A percentile compares a stretch with the other conserved stretches of the same genome.
Conservation (phyloP, 1,140 invertebrate species). For the Uloborus diversus region DNA sequence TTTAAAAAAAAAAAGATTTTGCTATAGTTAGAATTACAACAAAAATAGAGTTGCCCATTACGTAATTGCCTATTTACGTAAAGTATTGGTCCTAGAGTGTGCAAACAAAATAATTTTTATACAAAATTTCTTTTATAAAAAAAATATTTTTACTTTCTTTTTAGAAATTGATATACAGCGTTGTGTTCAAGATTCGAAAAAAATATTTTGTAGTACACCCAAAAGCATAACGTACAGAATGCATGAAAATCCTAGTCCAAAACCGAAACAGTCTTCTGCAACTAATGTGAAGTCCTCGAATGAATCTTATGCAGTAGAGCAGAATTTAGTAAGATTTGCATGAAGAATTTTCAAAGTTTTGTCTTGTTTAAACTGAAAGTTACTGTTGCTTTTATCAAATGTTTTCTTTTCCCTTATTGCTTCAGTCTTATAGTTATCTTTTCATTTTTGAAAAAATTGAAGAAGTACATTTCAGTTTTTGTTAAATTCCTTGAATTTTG, state of each 20-base stretch:
- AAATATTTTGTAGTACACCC: constrained; percentile 86
- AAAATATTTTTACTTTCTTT: constrained; percentile 56
- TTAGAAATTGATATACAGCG: constrained; percentile 92
- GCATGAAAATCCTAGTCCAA: constrained; percentile 70
- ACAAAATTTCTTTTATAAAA: too few species aligned
- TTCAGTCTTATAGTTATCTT: background rate
- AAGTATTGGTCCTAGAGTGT: too few species aligned
- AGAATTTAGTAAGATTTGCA: constrained; percentile 23
- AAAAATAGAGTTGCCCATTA: too few species aligned
- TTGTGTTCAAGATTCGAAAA: constrained; percentile 88
- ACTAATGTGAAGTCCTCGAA: constrained; percentile 7
- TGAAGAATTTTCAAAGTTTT: too few species aligned
- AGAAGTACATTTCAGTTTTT: too few species aligned
- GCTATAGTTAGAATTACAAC: too few species aligned
- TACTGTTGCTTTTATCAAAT: too few species aligned
- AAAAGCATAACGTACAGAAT: constrained; percentile 86
- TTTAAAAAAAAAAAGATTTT: too few species aligned
- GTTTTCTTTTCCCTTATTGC: background rate
- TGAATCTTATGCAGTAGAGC: background rate
- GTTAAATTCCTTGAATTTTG: too few species aligned
- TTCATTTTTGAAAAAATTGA: constrained; percentile 28
- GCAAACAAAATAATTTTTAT: too few species aligned
- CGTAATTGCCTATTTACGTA: too few species aligned
- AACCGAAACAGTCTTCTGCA: constrained; percentile 40
- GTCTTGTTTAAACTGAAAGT: too few species aligned